Base-by-base conservation (phyloP, 2,797 vertebrate species). In the Coregonus sp. region DNA sequence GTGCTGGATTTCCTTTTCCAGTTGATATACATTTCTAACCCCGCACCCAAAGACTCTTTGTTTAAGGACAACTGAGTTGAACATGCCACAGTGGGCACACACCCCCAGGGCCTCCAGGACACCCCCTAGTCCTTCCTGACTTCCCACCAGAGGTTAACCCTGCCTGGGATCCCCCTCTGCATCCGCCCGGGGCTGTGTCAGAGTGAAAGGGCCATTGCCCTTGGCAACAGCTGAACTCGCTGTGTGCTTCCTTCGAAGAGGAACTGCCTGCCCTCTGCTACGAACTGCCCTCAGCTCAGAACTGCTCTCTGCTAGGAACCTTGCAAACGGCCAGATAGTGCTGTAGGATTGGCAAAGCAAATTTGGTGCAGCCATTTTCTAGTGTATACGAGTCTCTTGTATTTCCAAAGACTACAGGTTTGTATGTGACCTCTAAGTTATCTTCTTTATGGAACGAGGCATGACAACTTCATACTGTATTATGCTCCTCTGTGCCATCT, bases 161-260 rank as follows among this genome's bases (percentile, higher is more conserved):
- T 72, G 72, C 72, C 79, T 70, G 73, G 77, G 68, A 78, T 73
- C 77, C 56, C 33, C 33, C 33, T 71, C 25, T 20, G 12, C 67
- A 37, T 37, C 29, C 77, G 75, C 74, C 66, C 75, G 35, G 52
- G 72, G 59, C 65, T 73, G 63, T 72, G 35, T 40, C 77, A 78
- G 35, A 81, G 68, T 75, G 70, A 84, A 83, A 81, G 78, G 73
- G 61, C 70, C 11, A 74, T 81, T 79, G 76, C 79, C 85, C 78
- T 77, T 78, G 37, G 80, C 79, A 86, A 81, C 83, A 79, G 80
- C 75, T 81, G 79, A 72, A 75, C 74, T 81, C 56, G 78, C 76
- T 76, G 65, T 75, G 80, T 73, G 16, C 16, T 82, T 88, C 73
- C 78, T 83, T 52, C 61, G 59, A 52, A 52, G 78, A 61, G 65